Evolutionary conservation across 2,797 vertebrate genomes (phyloP).

Genomic region (Acrossocheilus fasciatus): DNA sequence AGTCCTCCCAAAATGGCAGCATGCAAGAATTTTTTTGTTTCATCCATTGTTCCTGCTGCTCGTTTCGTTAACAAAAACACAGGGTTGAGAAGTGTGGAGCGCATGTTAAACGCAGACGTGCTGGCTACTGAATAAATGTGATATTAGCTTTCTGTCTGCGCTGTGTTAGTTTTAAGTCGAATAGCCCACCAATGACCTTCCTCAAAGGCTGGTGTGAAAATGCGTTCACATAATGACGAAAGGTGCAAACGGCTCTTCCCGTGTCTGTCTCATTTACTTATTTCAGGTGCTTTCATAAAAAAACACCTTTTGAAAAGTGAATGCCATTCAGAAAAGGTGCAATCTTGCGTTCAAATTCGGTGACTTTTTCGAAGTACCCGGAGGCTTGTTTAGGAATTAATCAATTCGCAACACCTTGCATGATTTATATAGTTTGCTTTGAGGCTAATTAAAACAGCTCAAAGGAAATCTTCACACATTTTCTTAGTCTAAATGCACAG

Average conservation of each 20-base stretch:
- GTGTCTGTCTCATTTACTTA: background rate
- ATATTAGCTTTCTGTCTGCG: conserved; percentile 38
- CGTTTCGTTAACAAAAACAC: background rate
- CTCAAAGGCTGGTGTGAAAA: conserved; percentile 42
- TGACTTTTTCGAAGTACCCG: background rate
- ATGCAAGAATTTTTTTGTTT: background rate
- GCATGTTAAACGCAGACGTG: background rate
- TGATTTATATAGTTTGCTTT: background rate
- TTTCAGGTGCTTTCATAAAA: background rate
- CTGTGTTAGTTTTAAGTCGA: conserved; percentile 51
- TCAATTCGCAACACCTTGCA: background rate
- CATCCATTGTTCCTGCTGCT: background rate
- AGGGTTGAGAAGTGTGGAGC: background rate
- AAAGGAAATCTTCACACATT: background rate
- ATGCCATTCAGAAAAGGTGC: background rate
- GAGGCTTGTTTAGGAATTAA: background rate
- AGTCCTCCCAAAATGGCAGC: conserved; percentile 12
- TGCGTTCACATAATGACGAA: background rate
- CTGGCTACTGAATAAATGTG: conserved; percentile 15
- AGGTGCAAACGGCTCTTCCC: conserved; percentile 39
- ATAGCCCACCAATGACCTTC: background rate
- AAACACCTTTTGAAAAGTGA: background rate
- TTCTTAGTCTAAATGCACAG: background rate
- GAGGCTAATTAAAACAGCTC: background rate
- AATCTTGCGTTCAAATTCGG: background rate